phyloP scores from a whole-genome alignment of 2,797 vertebrate species.

The Eutrigla gurnardus region DNA sequence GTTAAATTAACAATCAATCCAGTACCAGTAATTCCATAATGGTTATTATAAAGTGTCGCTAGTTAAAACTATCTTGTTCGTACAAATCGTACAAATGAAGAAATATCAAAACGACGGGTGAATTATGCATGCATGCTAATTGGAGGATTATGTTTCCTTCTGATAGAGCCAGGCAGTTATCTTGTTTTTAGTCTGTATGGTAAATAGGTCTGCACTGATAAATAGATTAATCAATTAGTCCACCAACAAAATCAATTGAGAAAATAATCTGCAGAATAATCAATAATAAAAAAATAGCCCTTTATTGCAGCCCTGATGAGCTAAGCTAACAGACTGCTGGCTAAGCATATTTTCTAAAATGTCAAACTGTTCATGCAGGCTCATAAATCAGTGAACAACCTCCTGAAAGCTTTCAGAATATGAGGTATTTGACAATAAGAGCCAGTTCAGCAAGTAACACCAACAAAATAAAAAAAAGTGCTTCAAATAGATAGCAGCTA shows the following conservation, averaged over 20 bases:
- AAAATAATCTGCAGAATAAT: constrained; percentile 6
- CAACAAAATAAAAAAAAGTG: not conserved
- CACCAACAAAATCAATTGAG: not conserved
- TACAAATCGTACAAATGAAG: not conserved
- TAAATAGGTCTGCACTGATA: not conserved
- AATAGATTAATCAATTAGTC: not conserved
- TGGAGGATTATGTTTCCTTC: not conserved
- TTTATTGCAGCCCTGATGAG: not conserved
- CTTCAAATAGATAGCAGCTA: not conserved
- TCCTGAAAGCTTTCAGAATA: not conserved
- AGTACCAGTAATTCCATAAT: too few relatives aligned
- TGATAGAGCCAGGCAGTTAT: not conserved
- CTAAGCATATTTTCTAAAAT: not conserved
- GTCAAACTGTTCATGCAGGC: not conserved
- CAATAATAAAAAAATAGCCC: not conserved
- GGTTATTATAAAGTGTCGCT: not conserved
- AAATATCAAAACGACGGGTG: not conserved
- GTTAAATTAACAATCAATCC: too few relatives aligned
- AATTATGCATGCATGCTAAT: not conserved
- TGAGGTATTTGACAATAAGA: not conserved
- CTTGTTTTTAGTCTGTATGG: not conserved
- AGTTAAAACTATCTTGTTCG: not conserved
- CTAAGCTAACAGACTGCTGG: not conserved
- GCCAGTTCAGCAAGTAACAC: not conserved
- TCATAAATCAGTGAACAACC: not conserved